Conservation (phyloP, 1,140 invertebrate species). For the Ceratina calcarata region DNA sequence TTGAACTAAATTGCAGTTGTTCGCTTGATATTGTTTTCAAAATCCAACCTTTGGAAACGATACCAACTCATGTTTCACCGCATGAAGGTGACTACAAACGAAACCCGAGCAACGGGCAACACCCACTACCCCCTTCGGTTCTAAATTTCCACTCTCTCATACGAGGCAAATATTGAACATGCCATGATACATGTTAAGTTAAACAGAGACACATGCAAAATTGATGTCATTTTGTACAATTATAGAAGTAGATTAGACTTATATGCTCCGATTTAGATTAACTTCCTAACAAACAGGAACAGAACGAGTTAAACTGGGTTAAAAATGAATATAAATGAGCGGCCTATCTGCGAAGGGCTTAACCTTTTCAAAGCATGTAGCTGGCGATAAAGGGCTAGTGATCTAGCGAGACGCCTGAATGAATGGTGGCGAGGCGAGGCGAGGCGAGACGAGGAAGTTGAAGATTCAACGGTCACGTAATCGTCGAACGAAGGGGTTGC, state of each 20-base stretch:
- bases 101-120: too few relatives aligned
- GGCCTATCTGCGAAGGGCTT: not conserved
- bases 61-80: too few relatives aligned
- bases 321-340: constrained; percentile 24
- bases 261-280: not conserved
- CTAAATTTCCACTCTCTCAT: too few relatives aligned
- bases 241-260: not conserved
- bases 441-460: constrained; percentile 3
- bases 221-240: too few relatives aligned
- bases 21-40: too few relatives aligned
- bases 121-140: too few relatives aligned
- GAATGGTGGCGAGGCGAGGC: not conserved
- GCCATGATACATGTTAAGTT: too few relatives aligned
- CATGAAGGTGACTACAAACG: too few relatives aligned
- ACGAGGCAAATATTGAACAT: too few relatives aligned
- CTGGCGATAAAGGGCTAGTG: constrained; percentile 36
- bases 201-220: too few relatives aligned
- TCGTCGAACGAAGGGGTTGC: constrained; percentile 25
- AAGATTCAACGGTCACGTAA: constrained; percentile 56
- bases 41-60: too few relatives aligned
- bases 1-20: too few relatives aligned
- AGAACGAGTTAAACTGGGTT: constrained; percentile 6
- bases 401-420: constrained; percentile 31
- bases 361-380: constrained; percentile 12
- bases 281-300: not conserved